Conservation (phyloP, 92 coral and sea anemone genomes). For the Pocillopora meandrina region DNA sequence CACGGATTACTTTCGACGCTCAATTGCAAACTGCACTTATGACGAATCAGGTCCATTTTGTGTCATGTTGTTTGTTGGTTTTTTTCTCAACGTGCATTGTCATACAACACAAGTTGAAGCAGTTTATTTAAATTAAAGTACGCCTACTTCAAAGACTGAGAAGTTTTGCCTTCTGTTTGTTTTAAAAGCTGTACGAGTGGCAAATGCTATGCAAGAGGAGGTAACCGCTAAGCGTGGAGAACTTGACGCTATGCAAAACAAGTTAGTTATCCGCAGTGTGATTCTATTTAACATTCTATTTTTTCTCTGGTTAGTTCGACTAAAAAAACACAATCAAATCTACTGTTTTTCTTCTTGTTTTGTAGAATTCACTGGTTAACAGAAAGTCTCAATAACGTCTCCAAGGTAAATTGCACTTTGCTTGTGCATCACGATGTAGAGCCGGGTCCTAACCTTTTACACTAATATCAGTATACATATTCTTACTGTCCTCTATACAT, state of each 20-base stretch:
- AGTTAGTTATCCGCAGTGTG: slow-evolving; percentile 46
- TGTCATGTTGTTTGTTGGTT: too few species aligned
- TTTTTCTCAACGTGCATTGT: not conserved
- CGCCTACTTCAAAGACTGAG: not conserved
- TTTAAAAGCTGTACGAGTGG: slow-evolving; percentile 80
- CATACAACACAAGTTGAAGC: not conserved
- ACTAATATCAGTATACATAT: not conserved
- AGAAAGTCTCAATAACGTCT: slow-evolving; percentile 80
- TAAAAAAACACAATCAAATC: not conserved
- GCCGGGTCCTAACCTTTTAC: slow-evolving; percentile 2
- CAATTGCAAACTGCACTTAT: too few species aligned
- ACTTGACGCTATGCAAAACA: slow-evolving; percentile 80
- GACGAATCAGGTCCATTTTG: too few species aligned
- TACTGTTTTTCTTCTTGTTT: not conserved
- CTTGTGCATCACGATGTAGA: not conserved
- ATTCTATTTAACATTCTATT: too few species aligned
- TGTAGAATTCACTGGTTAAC: slow-evolving; percentile 88
- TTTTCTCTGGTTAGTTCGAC: not conserved
- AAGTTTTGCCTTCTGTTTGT: not conserved
- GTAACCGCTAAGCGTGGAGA: slow-evolving; percentile 94
- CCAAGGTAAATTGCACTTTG: slow-evolving; percentile 56
- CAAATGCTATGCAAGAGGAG: slow-evolving; percentile 85
- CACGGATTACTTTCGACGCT: too few species aligned
- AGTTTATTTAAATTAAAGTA: not conserved
- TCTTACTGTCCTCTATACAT: not conserved